Evolutionary conservation across 2,888 invertebrate genomes (phyloP).

Genomic region (Epicampocera succincta): DNA sequence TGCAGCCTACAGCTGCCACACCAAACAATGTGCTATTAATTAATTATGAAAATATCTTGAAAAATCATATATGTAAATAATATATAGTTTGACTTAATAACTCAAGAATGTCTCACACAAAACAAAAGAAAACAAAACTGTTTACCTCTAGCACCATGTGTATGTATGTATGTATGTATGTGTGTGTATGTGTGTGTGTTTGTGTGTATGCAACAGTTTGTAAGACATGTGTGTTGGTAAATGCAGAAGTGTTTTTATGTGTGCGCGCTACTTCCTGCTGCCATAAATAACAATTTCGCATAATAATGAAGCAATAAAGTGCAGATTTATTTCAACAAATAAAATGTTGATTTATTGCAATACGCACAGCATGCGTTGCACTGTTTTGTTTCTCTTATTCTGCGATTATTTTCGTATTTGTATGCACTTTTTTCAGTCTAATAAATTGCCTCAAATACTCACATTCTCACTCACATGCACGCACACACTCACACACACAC

Average conservation of each 20-base stretch:
- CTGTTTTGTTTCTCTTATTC: constrained; percentile 22
- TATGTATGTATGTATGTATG: not conserved
- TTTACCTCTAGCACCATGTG: not conserved
- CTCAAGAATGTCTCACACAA: too few relatives aligned
- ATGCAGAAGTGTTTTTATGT: constrained; percentile 47
- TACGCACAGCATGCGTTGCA: constrained; percentile 78
- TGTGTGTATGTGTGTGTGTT: not conserved
- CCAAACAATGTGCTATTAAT: too few relatives aligned
- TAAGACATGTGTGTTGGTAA: constrained; percentile 25
- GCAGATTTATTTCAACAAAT: constrained; percentile 80
- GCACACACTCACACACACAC: constrained; percentile 14
- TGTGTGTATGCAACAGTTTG: too few relatives aligned
- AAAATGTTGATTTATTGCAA: constrained; percentile 80
- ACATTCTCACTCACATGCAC: too few relatives aligned
- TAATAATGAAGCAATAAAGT: constrained; percentile 80
- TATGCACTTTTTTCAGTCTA: constrained; percentile 56
- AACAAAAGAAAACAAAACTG: too few relatives aligned
- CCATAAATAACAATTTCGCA: constrained; percentile 70
- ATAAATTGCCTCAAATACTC: constrained; percentile 45
- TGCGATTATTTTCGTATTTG: constrained; percentile 60
- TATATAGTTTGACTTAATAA: too few relatives aligned
- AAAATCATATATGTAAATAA: too few relatives aligned
- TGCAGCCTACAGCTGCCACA: too few relatives aligned
- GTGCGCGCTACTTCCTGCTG: constrained; percentile 69
- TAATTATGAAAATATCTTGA: too few relatives aligned